Conservation (phyloP, 2,888 invertebrate genomes). For the Suillia variegata region DNA sequence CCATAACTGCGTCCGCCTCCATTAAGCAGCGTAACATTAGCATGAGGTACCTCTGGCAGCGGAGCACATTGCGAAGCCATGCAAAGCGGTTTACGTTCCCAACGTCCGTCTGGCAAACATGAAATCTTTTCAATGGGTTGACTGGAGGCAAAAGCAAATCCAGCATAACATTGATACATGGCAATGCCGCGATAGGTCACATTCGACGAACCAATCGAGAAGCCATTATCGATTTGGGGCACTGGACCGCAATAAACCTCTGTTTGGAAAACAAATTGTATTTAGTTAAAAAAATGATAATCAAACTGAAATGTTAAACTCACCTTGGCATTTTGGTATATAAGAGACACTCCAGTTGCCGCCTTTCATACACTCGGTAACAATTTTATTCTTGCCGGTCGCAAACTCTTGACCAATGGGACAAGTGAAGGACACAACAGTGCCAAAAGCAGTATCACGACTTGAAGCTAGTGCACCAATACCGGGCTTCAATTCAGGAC, state of each 20-base stretch:
- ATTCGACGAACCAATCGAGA: conserved; percentile 93
- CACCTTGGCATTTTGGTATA: conserved; percentile 91
- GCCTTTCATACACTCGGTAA: conserved; percentile 84
- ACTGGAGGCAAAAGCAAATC: conserved; percentile 89
- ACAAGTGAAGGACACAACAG: conserved; percentile 87
- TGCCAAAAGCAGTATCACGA: conserved; percentile 90
- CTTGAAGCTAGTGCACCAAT: conserved; percentile 88
- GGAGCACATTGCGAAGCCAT: conserved; percentile 91
- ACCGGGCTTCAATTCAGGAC: conserved; percentile 82
- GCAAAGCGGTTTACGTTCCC: conserved; percentile 92
- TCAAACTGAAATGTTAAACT: conserved; percentile 11
- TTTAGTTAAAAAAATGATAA: background rate
- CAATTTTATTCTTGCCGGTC: conserved; percentile 82
- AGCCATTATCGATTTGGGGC: conserved; percentile 97
- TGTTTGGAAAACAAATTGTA: conserved; percentile 47
- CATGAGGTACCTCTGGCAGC: conserved; percentile 83
- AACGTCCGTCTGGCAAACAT: conserved; percentile 86
- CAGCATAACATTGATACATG: conserved; percentile 96
- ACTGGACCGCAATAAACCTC: conserved; percentile 96
- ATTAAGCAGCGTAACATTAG: conserved; percentile 83
- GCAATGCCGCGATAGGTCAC: conserved; percentile 93
- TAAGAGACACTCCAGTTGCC: conserved; percentile 92
- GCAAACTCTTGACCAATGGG: conserved; percentile 93
- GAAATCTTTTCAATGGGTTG: conserved; percentile 87
- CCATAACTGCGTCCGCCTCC: conserved; percentile 92